These are phyloP conservation scores for Chromobotia macracanthus DNA, from an alignment of 2,797 vertebrate species.

Conservation along the genomic window DNA sequence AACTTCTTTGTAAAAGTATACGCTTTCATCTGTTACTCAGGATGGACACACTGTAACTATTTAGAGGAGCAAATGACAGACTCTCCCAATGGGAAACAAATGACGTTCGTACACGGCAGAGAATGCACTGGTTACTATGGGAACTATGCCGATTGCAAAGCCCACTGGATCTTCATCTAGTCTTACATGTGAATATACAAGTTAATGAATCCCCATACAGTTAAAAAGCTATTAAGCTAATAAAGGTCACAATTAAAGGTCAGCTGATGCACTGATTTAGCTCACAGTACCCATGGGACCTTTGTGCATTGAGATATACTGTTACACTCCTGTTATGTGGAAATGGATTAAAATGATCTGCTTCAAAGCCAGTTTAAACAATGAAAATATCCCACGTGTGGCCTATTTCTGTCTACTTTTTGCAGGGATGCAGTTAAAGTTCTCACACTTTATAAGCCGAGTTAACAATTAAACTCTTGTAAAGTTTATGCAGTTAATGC, in stretches of 20 bases:
- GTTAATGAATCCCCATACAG: background rate
- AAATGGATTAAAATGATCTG: background rate
- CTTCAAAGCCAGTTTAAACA: background rate
- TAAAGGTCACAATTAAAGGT: constrained; percentile 32
- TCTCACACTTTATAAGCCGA: background rate
- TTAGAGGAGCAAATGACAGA: constrained; percentile 32
- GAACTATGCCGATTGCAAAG: constrained; percentile 48
- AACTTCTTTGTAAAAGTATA: constrained; percentile 23
- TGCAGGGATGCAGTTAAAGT: background rate
- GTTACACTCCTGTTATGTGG: background rate
- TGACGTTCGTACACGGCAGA: constrained; percentile 43
- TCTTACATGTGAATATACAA: constrained; percentile 18
- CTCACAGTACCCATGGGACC: background rate
- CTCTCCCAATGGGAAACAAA: constrained; percentile 46
- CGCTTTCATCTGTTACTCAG: constrained; percentile 29
- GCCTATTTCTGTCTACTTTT: background rate
- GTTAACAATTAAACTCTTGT: background rate
- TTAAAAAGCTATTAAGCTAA: background rate
- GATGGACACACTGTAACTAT: constrained; percentile 23
- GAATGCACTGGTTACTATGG: constrained; percentile 54
- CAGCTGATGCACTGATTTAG: background rate
- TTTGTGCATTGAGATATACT: background rate
- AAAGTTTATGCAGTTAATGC: background rate
- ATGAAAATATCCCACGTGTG: background rate
- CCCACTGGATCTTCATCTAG: constrained; percentile 33